phyloP scores from a whole-genome alignment of 2,797 vertebrate genomes.

The Clarias laeviceps region DNA sequence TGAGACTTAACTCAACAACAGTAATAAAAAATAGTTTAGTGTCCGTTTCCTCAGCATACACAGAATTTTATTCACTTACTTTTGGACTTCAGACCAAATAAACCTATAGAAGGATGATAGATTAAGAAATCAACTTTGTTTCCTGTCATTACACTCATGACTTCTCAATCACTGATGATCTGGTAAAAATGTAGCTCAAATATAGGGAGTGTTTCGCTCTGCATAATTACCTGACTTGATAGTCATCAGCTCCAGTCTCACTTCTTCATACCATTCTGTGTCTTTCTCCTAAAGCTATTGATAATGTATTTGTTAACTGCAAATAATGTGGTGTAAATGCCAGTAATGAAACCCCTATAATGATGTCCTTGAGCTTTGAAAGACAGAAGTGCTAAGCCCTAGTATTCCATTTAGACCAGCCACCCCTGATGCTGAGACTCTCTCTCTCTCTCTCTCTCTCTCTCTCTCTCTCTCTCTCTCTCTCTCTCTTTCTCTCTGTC shows the following conservation, averaged over 20 bases:
- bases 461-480: constrained; percentile 2
- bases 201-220: background rate
- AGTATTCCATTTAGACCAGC: background rate
- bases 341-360: background rate
- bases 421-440: background rate
- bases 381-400: background rate
- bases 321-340: background rate
- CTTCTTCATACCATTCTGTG: background rate
- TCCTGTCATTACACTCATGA: background rate
- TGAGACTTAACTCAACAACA: background rate
- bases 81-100: background rate
- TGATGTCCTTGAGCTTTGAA: background rate
- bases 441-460: background rate
- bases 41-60: background rate
- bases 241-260: background rate
- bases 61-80: background rate
- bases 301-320: background rate
- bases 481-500: background rate
- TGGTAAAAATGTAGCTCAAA: background rate
- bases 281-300: background rate
- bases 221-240: background rate
- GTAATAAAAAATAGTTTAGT: background rate
- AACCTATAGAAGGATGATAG: background rate
- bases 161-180: background rate
- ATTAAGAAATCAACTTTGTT: background rate